These are phyloP conservation scores for Chlorospingus flavigularis DNA, from an alignment of 2,797 vertebrate species.

Conservation along the genomic window DNA sequence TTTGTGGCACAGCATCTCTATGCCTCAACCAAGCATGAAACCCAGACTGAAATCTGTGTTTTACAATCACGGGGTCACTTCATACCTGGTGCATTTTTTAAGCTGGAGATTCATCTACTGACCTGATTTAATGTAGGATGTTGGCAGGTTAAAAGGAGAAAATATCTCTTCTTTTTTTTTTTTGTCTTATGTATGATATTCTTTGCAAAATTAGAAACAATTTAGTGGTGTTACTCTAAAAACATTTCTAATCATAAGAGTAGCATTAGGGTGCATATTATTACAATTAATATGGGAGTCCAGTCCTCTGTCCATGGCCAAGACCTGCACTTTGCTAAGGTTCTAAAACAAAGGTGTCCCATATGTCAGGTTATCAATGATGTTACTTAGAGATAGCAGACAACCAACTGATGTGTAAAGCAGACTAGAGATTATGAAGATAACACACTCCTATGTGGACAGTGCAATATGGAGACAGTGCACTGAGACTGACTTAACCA, in stretches of 20 bases:
- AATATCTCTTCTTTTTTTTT: not conserved
- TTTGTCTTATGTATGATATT: not conserved
- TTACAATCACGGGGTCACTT: not conserved
- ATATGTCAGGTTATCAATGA: not conserved
- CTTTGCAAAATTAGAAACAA: not conserved
- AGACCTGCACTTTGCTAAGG: not conserved
- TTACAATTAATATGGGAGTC: not conserved
- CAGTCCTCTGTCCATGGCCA: not conserved
- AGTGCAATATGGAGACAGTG: not conserved
- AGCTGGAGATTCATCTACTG: not conserved
- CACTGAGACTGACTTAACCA: not conserved
- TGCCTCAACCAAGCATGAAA: not conserved
- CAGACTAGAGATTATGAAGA: not conserved
- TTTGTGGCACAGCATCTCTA: not conserved
- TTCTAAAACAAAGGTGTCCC: not conserved
- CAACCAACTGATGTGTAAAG: not conserved
- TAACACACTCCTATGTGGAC: not conserved
- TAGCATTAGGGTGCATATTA: not conserved
- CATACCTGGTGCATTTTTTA: not conserved
- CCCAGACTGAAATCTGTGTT: not conserved
- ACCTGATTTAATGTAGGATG: not conserved
- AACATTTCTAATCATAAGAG: not conserved
- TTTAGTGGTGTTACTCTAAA: not conserved
- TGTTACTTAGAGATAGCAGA: not conserved
- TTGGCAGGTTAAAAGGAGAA: not conserved